Conservation (phyloP, 2,888 invertebrate genomes). For the Stenurella melanura region DNA sequence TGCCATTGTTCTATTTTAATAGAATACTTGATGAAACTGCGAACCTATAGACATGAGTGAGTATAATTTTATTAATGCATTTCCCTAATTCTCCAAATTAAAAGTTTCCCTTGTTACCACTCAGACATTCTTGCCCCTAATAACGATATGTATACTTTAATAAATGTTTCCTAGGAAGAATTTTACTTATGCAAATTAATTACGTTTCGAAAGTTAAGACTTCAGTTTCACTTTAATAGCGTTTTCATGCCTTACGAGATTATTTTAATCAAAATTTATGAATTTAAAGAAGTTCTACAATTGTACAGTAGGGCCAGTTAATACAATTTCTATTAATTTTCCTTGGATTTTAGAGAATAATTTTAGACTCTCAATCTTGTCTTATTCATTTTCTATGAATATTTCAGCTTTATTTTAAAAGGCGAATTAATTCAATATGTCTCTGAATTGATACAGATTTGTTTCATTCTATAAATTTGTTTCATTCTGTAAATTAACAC, state of each 20-base stretch:
- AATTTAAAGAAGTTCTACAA: not conserved
- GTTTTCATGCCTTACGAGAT: slow-evolving; percentile 33
- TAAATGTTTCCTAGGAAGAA: slow-evolving; percentile 43
- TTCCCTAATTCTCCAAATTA: slow-evolving; percentile 17
- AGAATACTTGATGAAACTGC: not conserved
- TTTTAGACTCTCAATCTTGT: not conserved
- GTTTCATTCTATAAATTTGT: too few relatives aligned
- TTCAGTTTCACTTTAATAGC: slow-evolving; percentile 51
- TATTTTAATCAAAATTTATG: slow-evolving; percentile 34
- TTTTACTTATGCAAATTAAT: slow-evolving; percentile 54
- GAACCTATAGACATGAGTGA: slow-evolving; percentile 12
- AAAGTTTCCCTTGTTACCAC: slow-evolving; percentile 14
- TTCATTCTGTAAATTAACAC: too few relatives aligned
- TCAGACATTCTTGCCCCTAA: slow-evolving; percentile 31
- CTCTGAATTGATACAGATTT: too few relatives aligned
- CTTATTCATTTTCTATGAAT: not conserved
- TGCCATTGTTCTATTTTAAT: not conserved
- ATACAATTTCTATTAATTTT: slow-evolving; percentile 1
- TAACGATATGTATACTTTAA: slow-evolving; percentile 57
- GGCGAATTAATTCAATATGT: too few relatives aligned
- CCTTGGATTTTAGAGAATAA: not conserved
- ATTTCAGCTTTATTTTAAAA: not conserved
- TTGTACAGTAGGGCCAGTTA: not conserved
- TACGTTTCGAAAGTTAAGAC: slow-evolving; percentile 48
- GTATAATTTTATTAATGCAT: slow-evolving; percentile 20